phyloP scores from a whole-genome alignment of 2,113 vertebrate species.

The Nycticebus coucang region DNA sequence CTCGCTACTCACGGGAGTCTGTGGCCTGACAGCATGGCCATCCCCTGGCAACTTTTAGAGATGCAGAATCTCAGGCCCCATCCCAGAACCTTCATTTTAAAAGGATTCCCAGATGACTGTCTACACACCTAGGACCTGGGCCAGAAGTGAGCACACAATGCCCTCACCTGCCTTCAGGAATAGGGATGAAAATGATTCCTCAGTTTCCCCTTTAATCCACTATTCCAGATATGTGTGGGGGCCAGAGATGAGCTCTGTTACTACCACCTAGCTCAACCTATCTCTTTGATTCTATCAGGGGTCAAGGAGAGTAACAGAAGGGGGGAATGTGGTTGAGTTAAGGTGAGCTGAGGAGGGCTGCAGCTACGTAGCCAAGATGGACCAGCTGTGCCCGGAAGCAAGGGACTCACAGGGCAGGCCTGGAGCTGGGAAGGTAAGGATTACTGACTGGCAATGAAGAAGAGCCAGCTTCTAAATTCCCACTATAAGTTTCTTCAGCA shows the following conservation, averaged over 20 bases:
- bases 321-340: accelerated
- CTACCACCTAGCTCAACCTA: not conserved
- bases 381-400: not conserved
- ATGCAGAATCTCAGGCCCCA: not conserved
- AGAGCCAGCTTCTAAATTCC: not conserved
- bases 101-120: too few relatives aligned
- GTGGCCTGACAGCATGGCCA: not conserved
- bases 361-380: not conserved
- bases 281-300: not conserved
- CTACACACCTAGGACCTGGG: too few relatives aligned
- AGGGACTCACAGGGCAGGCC: not conserved
- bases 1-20: not conserved
- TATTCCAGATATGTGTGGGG: not conserved
- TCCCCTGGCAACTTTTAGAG: not conserved
- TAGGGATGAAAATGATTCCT: not conserved
- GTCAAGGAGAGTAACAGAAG: not conserved
- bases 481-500: not conserved
- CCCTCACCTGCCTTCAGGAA: not conserved
- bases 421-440: not conserved
- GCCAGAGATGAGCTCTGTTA: not conserved
- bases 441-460: not conserved
- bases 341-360: too few relatives aligned
- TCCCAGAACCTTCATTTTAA: not conserved
- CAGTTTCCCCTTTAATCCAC: not conserved
- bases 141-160: not conserved